Base-by-base conservation (phyloP, 2,797 vertebrate genomes). In the Gymnodraco acuticeps region DNA sequence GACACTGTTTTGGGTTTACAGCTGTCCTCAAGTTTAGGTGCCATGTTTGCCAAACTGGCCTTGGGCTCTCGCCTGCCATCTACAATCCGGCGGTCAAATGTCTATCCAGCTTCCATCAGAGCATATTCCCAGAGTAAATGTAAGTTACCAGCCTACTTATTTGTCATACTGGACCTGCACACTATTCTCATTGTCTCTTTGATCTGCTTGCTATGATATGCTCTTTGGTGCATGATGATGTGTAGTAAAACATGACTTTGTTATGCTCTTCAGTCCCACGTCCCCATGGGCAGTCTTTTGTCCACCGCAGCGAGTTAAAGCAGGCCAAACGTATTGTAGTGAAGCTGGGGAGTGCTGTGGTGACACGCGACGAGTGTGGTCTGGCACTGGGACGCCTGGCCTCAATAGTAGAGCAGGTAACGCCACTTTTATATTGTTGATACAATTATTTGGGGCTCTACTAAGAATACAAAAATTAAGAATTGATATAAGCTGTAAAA, bases 341-440 rank as follows among this genome's bases (percentile, higher is more conserved):
- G 84, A 99, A 99, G 88, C 94, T 99, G 14, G 98, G 98, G 8
- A 99, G 98, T 16, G 98, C 98, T 0, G 98, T 99, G 76, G 98
- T 99, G 70, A 99, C 98, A 3, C 95, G 98, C 19, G 98, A 99
- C 84, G 98, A 99, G 77, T 98, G 98, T 12, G 98, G 98, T 55
- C 92, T 99, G 76, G 96, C 98, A 0, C 93, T 99, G 33, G 98
- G 98, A 11, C 95, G 98, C 13, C 94, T 99, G 83, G 98, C 98
- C 10, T 99, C 98, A 3, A 98, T 99, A 77, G 98, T 99, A 12
- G 98, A 99, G 89, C 98, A 99, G 97, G 98, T 99, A 73, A 79
- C 16, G 1, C 13, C 20, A 20, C 47, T 17, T 65, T 59, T 7
- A 19, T 38, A 0, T 13, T 42, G 45, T 9, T 23, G 31, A 62